phyloP scores from a whole-genome alignment of 1,140 invertebrate genomes.

The Bombus waltoni region DNA sequence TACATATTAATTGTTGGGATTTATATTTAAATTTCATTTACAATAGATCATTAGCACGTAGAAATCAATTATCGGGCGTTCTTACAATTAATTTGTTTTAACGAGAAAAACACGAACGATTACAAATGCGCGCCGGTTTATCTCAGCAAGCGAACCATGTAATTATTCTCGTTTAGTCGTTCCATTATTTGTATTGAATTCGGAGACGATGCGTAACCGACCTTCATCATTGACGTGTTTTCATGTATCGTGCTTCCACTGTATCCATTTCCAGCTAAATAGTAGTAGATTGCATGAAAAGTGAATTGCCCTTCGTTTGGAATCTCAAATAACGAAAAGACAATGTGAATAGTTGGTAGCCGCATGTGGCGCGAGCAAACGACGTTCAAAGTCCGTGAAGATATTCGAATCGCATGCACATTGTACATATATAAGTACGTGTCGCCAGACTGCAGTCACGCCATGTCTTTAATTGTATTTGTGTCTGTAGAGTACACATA shows the following conservation, averaged over 20 bases:
- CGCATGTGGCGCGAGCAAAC: background rate
- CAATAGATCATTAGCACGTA: background rate
- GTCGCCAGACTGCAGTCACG: background rate
- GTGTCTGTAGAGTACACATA: background rate
- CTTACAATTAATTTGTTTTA: background rate
- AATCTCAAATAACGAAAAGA: constrained; percentile 29
- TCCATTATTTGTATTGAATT: background rate
- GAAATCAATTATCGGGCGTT: background rate
- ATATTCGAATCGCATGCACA: constrained; percentile 40
- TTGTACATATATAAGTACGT: background rate
- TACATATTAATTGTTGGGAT: no score
- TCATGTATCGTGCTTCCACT: background rate
- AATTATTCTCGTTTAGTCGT: background rate
- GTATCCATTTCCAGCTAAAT: background rate
- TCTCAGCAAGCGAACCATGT: background rate
- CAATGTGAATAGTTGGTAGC: background rate
- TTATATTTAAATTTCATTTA: no score
- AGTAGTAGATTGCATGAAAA: background rate
- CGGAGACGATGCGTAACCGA: background rate
- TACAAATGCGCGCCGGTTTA: background rate
- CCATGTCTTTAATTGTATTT: background rate
- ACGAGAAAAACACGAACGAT: background rate
- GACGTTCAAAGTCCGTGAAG: constrained; percentile 54
- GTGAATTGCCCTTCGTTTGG: constrained; percentile 4
- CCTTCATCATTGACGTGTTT: background rate